Evolutionary conservation across 1,140 invertebrate genomes (phyloP), one percentile per base, ranked within the genome.

Genomic region (Theocolax elegans): DNA sequence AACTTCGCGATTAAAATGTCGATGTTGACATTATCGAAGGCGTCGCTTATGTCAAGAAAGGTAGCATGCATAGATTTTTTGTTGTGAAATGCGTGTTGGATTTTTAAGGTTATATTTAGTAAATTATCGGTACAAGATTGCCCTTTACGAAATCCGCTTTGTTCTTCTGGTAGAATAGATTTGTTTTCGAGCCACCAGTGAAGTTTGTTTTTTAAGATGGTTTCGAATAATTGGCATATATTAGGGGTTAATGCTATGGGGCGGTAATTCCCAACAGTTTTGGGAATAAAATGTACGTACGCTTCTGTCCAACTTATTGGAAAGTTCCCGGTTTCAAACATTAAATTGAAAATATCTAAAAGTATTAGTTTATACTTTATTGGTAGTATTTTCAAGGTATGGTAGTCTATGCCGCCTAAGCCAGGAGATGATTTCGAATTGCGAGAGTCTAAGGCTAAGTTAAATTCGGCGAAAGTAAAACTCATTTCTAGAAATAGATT

Each of bases 191-290:
- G 2, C 58, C 58, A 62, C 40, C 42, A 62, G 3, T 62, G 21
- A 4, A 62, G 19, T 62, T 19, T 3, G 1, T 15, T 27, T 46
- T 62, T 62, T 40, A 62, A 25, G 17, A 62, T 8, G 3, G 40
- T 46, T 46, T 62, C 58, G 19, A 62, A 62, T 1, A 71, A 21
- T 44, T 76, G 74, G 19, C 63, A 60, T 3, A 74, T 12, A 25
- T 62, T 67, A 12, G 72, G 66, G 6, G 74, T 63, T 10, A 75
- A 53, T 4, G 67, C 53, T 13, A 73, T 75, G 3, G 74, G 74
- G 42, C 67, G 48, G 13, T 62, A 70, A 9, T 51, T 64, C 3
- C 48, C 27, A 21, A 70, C 65, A 15, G 46, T 40, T 44, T 70
- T 71, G 1, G 54, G 40, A 35, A 71, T 65, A 17, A 65, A 65